Evolutionary conservation across 30 jellyfish, hydroid and myxozoan genomes (phyloP).

Genomic region (Clytia hemisphaerica): DNA sequence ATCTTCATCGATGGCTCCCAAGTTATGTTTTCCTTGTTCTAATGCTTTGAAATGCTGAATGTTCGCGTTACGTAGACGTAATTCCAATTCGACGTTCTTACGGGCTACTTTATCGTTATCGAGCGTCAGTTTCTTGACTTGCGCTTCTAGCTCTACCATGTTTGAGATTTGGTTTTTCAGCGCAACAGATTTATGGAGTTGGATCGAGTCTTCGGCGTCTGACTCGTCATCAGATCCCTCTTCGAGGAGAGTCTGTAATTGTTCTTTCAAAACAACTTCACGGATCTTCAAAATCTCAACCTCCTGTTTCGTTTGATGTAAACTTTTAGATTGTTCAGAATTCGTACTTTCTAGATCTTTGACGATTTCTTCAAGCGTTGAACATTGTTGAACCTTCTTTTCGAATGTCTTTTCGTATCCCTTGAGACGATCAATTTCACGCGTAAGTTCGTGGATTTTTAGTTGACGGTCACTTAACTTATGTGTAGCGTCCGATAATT

Average conservation of each 20-base stretch:
- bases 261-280: constrained; percentile 92
- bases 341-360: constrained; percentile 40
- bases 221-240: constrained; percentile 77
- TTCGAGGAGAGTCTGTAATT: constrained; percentile 66
- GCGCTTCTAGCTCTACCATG: constrained; percentile 71
- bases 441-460: constrained; percentile 89
- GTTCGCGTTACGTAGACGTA: constrained; percentile 27
- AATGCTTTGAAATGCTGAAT: constrained; percentile 11
- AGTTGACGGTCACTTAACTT: constrained; percentile 93
- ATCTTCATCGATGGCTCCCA: constrained; percentile 4
- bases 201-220: constrained; percentile 33
- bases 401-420: constrained; percentile 71
- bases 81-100: constrained; percentile 21
- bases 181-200: constrained; percentile 65
- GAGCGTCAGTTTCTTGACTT: constrained; percentile 36
- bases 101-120: constrained; percentile 47
- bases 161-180: constrained; percentile 61
- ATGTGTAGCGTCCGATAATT: constrained; percentile 95
- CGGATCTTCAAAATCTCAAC: constrained; percentile 67
- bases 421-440: constrained; percentile 75
- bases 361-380: constrained; percentile 46
- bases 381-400: constrained; percentile 67
- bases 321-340: constrained; percentile 45
- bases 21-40: constrained; percentile 6
- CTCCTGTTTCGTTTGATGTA: constrained; percentile 66